Conservation (phyloP, 2,797 vertebrate genomes). For the Pelodytes ibericus region DNA sequence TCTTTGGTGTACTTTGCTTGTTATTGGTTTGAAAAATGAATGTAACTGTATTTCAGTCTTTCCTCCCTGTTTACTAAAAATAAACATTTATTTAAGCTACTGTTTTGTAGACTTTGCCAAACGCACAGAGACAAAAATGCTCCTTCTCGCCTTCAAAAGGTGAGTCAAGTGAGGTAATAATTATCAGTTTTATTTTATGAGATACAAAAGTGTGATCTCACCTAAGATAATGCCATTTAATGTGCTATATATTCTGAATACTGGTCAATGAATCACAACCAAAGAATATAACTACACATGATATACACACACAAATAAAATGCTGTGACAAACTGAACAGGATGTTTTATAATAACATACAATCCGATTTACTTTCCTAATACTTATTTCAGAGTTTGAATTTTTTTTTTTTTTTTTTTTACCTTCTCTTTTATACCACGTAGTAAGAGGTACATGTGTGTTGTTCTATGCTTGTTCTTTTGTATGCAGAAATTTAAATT, state of each 20-base stretch:
- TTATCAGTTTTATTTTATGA: not conserved
- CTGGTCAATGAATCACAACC: not conserved
- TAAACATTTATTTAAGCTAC: constrained; percentile 13
- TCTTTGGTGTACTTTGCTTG: constrained; percentile 3
- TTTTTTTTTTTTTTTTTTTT: too few species aligned
- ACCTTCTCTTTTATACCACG: too few species aligned
- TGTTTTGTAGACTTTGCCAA: constrained; percentile 7
- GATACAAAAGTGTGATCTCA: not conserved
- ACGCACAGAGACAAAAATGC: constrained; percentile 1
- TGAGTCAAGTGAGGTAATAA: not conserved
- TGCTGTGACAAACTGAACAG: too few species aligned
- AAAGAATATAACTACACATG: too few species aligned
- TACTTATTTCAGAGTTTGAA: too few species aligned
- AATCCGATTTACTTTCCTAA: too few species aligned
- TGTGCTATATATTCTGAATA: not conserved
- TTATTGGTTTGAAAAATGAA: constrained; percentile 3
- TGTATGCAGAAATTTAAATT: too few species aligned
- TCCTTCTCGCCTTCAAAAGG: not conserved
- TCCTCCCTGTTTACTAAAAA: constrained; percentile 43
- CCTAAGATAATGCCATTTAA: not conserved
- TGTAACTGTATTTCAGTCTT: constrained; percentile 14
- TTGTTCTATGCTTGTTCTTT: too few species aligned
- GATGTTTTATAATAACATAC: too few species aligned
- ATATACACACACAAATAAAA: too few species aligned
- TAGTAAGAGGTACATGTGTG: too few species aligned